These are phyloP conservation scores for Cremastinae sp. DNA, from an alignment of 2,888 invertebrate species.

Conservation along the genomic window DNA sequence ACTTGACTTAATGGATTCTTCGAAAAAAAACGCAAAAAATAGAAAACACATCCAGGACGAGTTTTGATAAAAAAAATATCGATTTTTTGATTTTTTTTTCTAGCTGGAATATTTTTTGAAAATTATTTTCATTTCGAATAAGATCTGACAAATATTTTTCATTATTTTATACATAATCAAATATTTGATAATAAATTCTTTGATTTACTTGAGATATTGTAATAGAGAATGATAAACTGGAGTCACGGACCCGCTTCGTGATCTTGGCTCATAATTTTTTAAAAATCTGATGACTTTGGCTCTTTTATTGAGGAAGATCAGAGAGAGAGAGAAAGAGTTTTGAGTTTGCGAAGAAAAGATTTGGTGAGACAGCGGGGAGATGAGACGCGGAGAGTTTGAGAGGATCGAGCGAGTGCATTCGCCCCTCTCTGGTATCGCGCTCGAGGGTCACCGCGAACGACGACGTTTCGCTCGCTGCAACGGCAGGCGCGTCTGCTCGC, in stretches of 20 bases:
- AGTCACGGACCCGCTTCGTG: too few species aligned
- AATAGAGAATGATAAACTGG: too few species aligned
- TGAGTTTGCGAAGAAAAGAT: conserved; percentile 6
- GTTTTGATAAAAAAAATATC: not conserved
- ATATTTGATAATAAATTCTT: too few species aligned
- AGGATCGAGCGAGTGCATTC: conserved; percentile 48
- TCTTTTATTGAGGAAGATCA: too few species aligned
- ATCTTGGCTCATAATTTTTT: too few species aligned
- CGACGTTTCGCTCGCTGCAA: conserved; percentile 14
- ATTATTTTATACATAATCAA: too few species aligned
- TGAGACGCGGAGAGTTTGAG: conserved; percentile 20
- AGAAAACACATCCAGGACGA: not conserved
- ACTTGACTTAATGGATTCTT: conserved; percentile 35
- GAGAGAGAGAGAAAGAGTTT: conserved; percentile 5
- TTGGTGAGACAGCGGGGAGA: conserved; percentile 6
- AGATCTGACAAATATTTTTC: too few species aligned
- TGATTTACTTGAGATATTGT: too few species aligned
- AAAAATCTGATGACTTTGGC: too few species aligned
- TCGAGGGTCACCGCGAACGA: conserved; percentile 54
- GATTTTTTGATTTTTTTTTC: too few species aligned
- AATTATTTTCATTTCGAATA: too few species aligned
- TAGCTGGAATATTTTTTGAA: too few species aligned
- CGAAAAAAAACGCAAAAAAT: conserved; percentile 10
- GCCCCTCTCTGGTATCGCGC: conserved; percentile 41
- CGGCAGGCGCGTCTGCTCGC: conserved; percentile 22